Conservation (phyloP, 2,888 invertebrate genomes). For the Elegia similella region DNA sequence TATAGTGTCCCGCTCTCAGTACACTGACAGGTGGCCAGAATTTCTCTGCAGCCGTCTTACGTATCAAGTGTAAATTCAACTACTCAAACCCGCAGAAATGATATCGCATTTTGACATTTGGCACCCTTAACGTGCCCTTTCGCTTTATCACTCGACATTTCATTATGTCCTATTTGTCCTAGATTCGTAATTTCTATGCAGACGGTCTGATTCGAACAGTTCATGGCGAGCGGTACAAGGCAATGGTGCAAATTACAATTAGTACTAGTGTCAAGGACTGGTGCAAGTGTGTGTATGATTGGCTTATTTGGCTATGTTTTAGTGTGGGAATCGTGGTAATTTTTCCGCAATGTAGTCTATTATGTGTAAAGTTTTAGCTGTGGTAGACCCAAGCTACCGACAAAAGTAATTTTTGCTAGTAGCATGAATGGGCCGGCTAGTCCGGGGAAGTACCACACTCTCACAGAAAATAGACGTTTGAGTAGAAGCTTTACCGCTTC, state of each 20-base stretch:
- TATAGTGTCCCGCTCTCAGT: no score
- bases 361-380: constrained; percentile 4
- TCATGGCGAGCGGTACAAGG: not conserved
- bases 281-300: not conserved
- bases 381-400: no score
- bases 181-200: constrained; percentile 6
- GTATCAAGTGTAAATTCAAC: not conserved
- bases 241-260: not conserved
- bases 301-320: not conserved
- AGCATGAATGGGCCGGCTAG: no score
- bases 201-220: not conserved
- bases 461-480: no score
- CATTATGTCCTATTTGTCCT: not conserved
- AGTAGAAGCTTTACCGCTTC: no score
- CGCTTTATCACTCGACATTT: constrained; percentile 2
- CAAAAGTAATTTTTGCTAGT: no score
- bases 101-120: constrained; percentile 2
- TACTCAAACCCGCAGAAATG: not conserved
- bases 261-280: constrained; percentile 8
- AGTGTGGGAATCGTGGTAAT: not conserved
- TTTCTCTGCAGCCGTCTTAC: no score
- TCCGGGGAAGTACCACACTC: no score
- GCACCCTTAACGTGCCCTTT: not conserved
- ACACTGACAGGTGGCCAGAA: no score
- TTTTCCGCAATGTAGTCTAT: not conserved